These are phyloP conservation scores for Ridgeia piscesae DNA, from an alignment of 1,140 invertebrate genomes.

Conservation along the genomic window DNA sequence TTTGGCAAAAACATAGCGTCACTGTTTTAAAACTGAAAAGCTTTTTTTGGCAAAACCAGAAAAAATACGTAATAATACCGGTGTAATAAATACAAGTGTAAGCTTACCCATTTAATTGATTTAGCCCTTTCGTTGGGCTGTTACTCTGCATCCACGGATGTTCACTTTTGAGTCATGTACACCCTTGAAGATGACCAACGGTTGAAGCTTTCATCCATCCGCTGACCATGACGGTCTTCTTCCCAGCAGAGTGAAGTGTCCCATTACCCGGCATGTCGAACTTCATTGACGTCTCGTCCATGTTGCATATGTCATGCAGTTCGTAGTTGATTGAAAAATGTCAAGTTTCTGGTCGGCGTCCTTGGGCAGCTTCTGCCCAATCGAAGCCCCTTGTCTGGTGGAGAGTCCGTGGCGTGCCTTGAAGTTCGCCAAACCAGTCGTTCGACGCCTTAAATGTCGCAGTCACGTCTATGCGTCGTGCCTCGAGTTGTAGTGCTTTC, in stretches of 20 bases:
- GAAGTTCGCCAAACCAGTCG: neutral
- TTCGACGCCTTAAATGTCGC: neutral
- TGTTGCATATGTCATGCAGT: neutral
- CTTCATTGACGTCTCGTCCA: neutral
- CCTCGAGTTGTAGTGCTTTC: neutral
- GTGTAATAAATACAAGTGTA: conserved; percentile 5
- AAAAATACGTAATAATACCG: too few relatives aligned
- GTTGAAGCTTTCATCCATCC: neutral
- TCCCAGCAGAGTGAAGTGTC: too few relatives aligned
- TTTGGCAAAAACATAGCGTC: too few relatives aligned
- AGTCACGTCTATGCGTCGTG: neutral
- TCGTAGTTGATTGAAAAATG: neutral
- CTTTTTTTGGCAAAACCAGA: too few relatives aligned
- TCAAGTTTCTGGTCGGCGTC: neutral
- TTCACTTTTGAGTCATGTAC: neutral
- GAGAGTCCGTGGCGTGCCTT: neutral
- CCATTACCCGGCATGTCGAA: neutral
- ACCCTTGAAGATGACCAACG: neutral
- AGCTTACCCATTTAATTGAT: neutral
- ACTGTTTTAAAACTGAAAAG: too few relatives aligned
- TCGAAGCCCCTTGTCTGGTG: neutral
- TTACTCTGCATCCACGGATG: neutral
- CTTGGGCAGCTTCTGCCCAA: neutral
- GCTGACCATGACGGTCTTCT: too few relatives aligned
- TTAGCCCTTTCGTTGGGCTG: neutral